Percentiles rank a stretch among this genome's conserved stretches.
Conservation (phyloP, 2,113 vertebrate genomes). For the Solenodon paradoxus region DNA sequence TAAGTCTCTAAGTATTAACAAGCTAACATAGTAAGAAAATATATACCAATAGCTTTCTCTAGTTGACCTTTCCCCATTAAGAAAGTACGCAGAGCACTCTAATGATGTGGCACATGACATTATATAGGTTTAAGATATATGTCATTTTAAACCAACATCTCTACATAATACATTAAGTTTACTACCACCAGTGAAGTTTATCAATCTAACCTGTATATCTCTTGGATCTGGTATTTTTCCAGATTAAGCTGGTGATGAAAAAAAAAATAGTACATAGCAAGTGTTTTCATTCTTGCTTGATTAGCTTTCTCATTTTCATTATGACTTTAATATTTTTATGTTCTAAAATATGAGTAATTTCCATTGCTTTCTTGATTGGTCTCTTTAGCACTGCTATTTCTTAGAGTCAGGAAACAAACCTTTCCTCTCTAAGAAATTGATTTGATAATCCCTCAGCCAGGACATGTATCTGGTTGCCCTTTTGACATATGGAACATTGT, state of each 20-base stretch:
- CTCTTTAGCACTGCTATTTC: background rate
- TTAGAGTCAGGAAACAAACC: background rate
- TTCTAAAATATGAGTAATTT: conserved; percentile 31
- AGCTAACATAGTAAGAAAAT: background rate
- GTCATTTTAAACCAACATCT: no score
- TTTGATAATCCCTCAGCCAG: background rate
- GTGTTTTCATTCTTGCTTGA: background rate
- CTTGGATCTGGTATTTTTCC: background rate
- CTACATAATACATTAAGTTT: no score
- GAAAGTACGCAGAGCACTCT: background rate
- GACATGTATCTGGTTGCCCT: background rate
- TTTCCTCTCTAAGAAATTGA: conserved; percentile 19
- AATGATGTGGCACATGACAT: background rate
- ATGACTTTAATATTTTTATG: conserved; percentile 15
- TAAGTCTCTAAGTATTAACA: background rate
- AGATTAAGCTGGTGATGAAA: background rate
- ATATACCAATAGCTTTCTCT: background rate
- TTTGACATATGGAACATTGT: conserved; percentile 39
- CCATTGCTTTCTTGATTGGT: background rate
- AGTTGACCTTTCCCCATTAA: background rate
- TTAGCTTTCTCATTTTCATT: conserved; percentile 24
- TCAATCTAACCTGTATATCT: background rate
- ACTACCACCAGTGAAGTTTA: no score
- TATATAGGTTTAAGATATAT: no score
- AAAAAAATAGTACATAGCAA: background rate